Percentiles rank a stretch among this genome's conserved stretches.
phyloP scores from a whole-genome alignment of 2,797 vertebrate genomes.

The Myripristis murdjan region DNA sequence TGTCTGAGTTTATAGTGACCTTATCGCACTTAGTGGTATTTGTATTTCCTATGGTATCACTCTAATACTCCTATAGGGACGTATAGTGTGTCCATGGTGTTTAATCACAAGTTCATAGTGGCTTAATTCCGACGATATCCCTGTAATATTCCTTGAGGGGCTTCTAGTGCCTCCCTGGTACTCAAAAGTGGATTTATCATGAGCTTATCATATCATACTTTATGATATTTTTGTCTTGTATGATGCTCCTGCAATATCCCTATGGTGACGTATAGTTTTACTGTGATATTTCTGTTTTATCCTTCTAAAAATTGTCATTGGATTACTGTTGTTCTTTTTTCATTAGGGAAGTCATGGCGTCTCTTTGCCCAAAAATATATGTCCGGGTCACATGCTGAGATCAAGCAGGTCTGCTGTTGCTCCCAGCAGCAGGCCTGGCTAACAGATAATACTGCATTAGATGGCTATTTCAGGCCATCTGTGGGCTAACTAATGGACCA shows the following conservation, averaged over 20 bases:
- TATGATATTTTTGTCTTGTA: constrained; percentile 3
- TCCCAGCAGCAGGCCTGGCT: constrained; percentile 66
- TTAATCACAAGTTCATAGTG: constrained; percentile 65
- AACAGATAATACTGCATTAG: constrained; percentile 74
- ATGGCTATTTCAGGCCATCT: constrained; percentile 79
- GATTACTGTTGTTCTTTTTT: background rate
- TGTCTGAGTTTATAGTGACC: constrained; percentile 62
- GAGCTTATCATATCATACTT: constrained; percentile 16
- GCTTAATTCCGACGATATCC: constrained; percentile 16
- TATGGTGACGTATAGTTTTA: background rate
- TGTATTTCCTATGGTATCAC: constrained; percentile 8
- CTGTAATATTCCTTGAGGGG: constrained; percentile 43
- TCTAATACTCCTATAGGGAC: constrained; percentile 43
- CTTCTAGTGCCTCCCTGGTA: constrained; percentile 15
- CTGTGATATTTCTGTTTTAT: background rate
- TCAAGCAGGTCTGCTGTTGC: constrained; percentile 61
- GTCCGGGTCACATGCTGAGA: constrained; percentile 39
- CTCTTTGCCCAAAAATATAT: constrained; percentile 34
- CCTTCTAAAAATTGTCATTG: background rate
- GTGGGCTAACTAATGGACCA: constrained; percentile 74
- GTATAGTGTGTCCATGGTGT: constrained; percentile 34
- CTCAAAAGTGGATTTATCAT: constrained; percentile 1
- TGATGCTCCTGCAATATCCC: constrained; percentile 1
- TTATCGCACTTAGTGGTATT: too few relatives aligned
- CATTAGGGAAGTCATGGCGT: background rate